phyloP scores from a whole-genome alignment of 1,140 invertebrate genomes.

The Rhopalosiphum padi region DNA sequence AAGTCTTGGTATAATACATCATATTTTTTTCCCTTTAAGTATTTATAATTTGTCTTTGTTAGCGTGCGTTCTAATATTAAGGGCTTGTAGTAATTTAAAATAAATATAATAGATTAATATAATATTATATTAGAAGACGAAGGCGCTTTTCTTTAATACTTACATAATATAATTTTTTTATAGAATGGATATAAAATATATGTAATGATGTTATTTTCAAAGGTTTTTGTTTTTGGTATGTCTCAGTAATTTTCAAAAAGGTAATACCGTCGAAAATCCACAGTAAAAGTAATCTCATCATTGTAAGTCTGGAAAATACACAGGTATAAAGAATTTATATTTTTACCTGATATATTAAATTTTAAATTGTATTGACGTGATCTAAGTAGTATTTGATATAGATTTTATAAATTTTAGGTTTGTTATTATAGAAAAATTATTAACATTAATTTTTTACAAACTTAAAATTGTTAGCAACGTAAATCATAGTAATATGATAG shows the following conservation, averaged over 20 bases:
- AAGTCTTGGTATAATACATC: background rate
- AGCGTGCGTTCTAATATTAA: background rate
- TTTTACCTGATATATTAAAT: background rate
- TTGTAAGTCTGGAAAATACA: background rate
- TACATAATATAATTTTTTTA: background rate
- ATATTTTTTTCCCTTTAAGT: background rate
- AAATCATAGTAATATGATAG: background rate
- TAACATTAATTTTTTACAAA: background rate
- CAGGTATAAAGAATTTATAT: background rate
- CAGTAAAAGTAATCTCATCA: background rate
- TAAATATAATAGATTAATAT: no score
- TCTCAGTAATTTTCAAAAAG: background rate
- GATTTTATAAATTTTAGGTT: background rate
- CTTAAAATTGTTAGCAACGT: background rate
- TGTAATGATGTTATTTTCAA: background rate
- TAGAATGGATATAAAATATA: background rate
- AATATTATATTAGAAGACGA: no score
- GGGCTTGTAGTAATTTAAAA: background rate
- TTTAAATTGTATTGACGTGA: background rate
- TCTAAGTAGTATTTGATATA: background rate
- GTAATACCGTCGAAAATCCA: background rate
- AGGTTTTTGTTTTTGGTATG: background rate
- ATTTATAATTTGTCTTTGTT: conserved; percentile 1
- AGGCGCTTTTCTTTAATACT: no score
- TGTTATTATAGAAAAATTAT: background rate